These are phyloP conservation scores for Pleuronectes platessa DNA, from an alignment of 2,113 vertebrate genomes.

Conservation along the genomic window DNA sequence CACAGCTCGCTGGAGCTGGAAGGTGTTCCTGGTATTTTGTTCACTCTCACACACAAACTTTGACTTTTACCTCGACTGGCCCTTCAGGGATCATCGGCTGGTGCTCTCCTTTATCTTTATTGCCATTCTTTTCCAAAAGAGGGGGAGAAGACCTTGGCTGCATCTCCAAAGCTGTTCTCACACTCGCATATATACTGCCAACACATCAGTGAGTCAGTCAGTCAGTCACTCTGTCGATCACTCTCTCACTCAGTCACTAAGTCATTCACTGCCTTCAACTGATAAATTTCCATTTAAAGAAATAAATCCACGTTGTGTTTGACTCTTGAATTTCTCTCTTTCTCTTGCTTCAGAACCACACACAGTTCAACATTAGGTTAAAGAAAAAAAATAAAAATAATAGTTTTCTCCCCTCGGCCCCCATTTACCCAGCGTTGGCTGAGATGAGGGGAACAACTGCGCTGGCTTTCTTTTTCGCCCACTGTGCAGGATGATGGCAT, in stretches of 20 bases:
- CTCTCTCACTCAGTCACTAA: neutral
- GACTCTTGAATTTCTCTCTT: neutral
- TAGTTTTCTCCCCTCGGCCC: neutral
- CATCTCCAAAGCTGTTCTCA: constrained; percentile 37
- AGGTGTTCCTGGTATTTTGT: neutral
- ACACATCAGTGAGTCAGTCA: neutral
- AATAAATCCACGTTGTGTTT: neutral
- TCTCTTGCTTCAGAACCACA: constrained; percentile 2
- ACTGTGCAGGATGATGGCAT: constrained; percentile 29
- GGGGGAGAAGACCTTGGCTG: constrained; percentile 32
- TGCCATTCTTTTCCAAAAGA: constrained; percentile 32
- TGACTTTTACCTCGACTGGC: constrained; percentile 31
- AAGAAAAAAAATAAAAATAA: neutral
- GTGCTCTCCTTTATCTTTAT: constrained; percentile 44
- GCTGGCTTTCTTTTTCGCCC: constrained; percentile 39
- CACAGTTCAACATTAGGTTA: neutral
- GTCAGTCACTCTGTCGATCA: neutral
- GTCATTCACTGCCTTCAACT: neutral
- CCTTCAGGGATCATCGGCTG: constrained; percentile 41
- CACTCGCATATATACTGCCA: constrained; percentile 14
- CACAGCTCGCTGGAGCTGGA: no score
- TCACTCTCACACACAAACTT: neutral
- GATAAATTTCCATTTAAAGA: neutral
- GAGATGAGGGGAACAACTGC: constrained; percentile 1
- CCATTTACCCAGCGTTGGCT: constrained; percentile 9